Conservation (phyloP, 2,888 invertebrate genomes). For the Ommatoiulus sabulosus region DNA sequence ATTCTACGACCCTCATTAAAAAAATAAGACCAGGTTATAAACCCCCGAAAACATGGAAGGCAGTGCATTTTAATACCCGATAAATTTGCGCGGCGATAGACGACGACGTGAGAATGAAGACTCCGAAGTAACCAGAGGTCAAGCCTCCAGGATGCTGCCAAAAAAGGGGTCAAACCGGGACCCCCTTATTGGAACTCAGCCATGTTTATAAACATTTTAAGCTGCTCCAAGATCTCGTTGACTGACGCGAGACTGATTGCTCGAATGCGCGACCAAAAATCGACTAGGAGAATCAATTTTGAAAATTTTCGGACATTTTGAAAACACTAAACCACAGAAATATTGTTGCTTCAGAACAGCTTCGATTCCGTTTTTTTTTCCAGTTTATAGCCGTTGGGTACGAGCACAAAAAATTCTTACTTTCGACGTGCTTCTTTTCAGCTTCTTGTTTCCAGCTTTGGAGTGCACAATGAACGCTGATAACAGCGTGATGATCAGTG, state of each 20-base stretch:
- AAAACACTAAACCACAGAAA: not conserved
- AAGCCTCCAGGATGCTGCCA: conserved; percentile 48
- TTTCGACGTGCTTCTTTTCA: too few species aligned
- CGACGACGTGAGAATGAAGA: conserved; percentile 32
- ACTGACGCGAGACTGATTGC: not conserved
- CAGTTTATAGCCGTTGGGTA: too few species aligned
- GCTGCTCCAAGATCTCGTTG: not conserved
- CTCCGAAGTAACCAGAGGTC: conserved; percentile 33
- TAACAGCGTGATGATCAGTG: too few species aligned
- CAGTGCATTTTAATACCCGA: conserved; percentile 16
- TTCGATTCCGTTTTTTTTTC: too few species aligned
- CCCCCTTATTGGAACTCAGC: not conserved
- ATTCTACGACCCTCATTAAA: conserved; percentile 25
- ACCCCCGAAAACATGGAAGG: not conserved
- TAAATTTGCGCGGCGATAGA: not conserved
- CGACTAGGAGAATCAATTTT: not conserved
- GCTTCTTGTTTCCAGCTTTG: too few species aligned
- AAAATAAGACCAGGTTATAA: conserved; percentile 32
- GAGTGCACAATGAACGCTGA: too few species aligned
- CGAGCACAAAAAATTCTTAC: too few species aligned
- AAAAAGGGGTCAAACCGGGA: conserved; percentile 42
- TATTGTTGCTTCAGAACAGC: too few species aligned
- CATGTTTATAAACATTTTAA: conserved; percentile 25
- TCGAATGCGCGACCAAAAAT: not conserved
- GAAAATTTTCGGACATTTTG: not conserved